Evolutionary conservation across 2,888 invertebrate species (phyloP), one percentile per base, ranked within the genome.

Genomic region (Tinea semifulvella): DNA sequence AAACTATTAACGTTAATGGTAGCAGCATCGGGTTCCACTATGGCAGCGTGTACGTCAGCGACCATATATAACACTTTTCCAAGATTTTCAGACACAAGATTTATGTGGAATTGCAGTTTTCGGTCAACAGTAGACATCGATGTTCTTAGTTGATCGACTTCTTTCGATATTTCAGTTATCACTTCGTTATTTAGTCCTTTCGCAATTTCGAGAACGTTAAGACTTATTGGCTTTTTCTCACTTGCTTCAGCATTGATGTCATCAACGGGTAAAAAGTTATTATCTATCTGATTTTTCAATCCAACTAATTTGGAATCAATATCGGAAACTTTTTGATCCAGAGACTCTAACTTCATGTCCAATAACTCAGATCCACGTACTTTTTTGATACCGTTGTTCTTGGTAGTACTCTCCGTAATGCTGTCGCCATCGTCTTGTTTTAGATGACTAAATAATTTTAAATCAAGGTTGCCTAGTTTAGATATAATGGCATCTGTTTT

Each of bases 221-320:
- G 86, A 61, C 91, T 91, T 40, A 92, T 86, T 1, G 92, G 91
- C 59, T 92, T 92, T 71, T 91, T 92, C 68, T 93, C 93, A 57
- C 92, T 92, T 0, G 92, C 92, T 65, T 92, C 92, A 1, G 90
- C 92, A 58, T 92, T 92, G 49, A 92, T 90, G 57, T 93, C 93
- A 58, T 93, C 93, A 11, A 85, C 85, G 45, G 90, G 89, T 47
- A 92, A 73, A 58, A 91, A 89, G 63, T 92, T 92, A 58, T 85
- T 90, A 60, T 94, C 93, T 53, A 93, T 84, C 68, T 93, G 92
- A 60, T 88, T 91, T 64, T 92, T 93, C 44, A 94, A 73, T 27
- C 86, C 87, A 48, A 88, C 88, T 51, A 94, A 68, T 67, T 91
- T 93, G 7, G 85, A 79, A 64, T 93, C 93, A 56, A 94, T 93